These are phyloP conservation scores for Neostethus bicornis DNA, from an alignment of 2,797 vertebrate genomes.

Conservation along the genomic window DNA sequence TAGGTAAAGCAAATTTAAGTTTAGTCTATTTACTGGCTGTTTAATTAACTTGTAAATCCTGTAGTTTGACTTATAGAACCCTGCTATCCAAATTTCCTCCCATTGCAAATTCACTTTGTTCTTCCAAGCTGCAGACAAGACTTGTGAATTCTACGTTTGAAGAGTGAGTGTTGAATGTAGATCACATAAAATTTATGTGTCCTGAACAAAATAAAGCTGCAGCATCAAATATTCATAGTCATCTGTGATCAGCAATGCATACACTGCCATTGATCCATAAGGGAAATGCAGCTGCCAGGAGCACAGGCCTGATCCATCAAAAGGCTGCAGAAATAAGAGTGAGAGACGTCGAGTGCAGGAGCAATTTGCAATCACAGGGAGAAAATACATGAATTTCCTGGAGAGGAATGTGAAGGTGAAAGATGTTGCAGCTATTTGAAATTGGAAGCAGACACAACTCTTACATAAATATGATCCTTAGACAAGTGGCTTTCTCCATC, in stretches of 20 bases:
- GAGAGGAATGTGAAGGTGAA: conserved; percentile 72
- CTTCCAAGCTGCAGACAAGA: conserved; percentile 17
- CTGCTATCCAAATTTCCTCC: conserved; percentile 23
- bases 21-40: conserved; percentile 52
- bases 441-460: conserved; percentile 72
- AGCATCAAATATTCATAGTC: conserved; percentile 76
- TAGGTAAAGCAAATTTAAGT: conserved; percentile 21
- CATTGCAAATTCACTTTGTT: background rate
- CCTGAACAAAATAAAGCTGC: conserved; percentile 61
- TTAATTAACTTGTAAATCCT: conserved; percentile 63
- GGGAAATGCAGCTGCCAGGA: conserved; percentile 70
- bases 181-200: conserved; percentile 58
- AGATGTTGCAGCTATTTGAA: conserved; percentile 68
- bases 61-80: conserved; percentile 40
- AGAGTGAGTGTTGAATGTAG: conserved; percentile 38
- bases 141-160: conserved; percentile 56
- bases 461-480: conserved; percentile 77
- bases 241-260: conserved; percentile 69
- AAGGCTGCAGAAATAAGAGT: conserved; percentile 44
- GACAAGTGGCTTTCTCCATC: conserved; percentile 60
- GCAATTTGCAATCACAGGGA: conserved; percentile 67
- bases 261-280: conserved; percentile 66
- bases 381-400: conserved; percentile 71
- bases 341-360: conserved; percentile 45
- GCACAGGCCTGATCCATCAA: conserved; percentile 64